Evolutionary conservation across 2,797 vertebrate species (phyloP).

Genomic region (Numenius phaeopus): DNA sequence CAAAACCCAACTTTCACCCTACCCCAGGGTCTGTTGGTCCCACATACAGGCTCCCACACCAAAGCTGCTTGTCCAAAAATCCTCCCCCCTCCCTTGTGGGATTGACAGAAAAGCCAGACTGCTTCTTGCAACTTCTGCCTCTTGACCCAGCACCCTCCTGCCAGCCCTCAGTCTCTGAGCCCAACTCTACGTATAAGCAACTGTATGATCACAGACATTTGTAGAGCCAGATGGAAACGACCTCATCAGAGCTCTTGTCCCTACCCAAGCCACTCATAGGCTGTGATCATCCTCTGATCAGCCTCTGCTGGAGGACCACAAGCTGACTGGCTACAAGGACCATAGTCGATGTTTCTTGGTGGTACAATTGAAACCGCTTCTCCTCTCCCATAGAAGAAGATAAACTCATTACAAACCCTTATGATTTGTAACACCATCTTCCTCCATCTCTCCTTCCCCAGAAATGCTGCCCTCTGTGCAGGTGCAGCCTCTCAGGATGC

Average conservation of each 20-base stretch:
- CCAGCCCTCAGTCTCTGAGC: not conserved
- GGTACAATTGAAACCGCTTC: not conserved
- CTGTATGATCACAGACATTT: not conserved
- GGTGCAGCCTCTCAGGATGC: not conserved
- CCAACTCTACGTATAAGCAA: not conserved
- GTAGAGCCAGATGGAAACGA: not conserved
- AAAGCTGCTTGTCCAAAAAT: not conserved
- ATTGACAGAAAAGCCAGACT: not conserved
- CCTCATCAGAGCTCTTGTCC: not conserved
- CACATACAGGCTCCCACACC: not conserved
- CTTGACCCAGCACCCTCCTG: not conserved
- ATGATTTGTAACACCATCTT: not conserved
- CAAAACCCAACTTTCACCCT: not conserved
- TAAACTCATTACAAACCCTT: not conserved
- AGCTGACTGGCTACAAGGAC: not conserved
- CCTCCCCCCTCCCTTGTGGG: not conserved
- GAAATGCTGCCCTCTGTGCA: not conserved
- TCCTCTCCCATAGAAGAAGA: not conserved
- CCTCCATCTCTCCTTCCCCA: not conserved
- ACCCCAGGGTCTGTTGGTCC: not conserved
- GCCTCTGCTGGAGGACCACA: not conserved
- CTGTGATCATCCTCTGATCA: not conserved
- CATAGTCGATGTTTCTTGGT: not conserved
- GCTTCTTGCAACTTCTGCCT: not conserved
- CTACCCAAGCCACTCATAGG: not conserved